Evolutionary conservation across 2,888 invertebrate species (phyloP).

Genomic region (Ectemnius cavifrons): DNA sequence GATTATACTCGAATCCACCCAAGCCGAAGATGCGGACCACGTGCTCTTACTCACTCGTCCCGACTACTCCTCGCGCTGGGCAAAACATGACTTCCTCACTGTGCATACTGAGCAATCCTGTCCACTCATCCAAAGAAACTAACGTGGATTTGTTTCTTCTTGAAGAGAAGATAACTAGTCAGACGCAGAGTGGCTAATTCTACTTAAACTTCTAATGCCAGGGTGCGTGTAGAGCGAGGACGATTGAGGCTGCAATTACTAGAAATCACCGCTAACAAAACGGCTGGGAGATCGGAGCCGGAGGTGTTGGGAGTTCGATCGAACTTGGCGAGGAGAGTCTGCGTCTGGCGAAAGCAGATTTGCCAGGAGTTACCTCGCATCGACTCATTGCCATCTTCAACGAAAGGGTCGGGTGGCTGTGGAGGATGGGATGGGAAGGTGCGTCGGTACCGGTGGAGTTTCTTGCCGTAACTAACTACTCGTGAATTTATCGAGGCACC

Average conservation of each 20-base stretch:
- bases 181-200: not conserved
- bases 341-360: slow-evolving; percentile 3
- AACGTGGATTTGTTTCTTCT: not conserved
- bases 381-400: not conserved
- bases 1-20: slow-evolving; percentile 48
- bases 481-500: slow-evolving; percentile 74
- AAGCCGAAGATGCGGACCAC: slow-evolving; percentile 49
- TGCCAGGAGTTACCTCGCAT: slow-evolving; percentile 1
- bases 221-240: not conserved
- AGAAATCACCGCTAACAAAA: not conserved
- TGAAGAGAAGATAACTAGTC: slow-evolving; percentile 2
- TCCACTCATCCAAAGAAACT: not conserved
- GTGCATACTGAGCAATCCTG: slow-evolving; percentile 46
- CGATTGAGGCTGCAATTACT: not conserved
- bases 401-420: not conserved
- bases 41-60: slow-evolving; percentile 41
- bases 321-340: slow-evolving; percentile 6
- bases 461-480: slow-evolving; percentile 74
- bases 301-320: slow-evolving; percentile 15
- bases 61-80: slow-evolving; percentile 12
- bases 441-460: slow-evolving; percentile 66
- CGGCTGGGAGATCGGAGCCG: slow-evolving; percentile 17
- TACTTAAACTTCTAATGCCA: not conserved
- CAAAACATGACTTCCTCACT: slow-evolving; percentile 29
- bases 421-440: slow-evolving; percentile 29